Base-by-base conservation (phyloP, 1,140 invertebrate species). In the Zaprionus africanus region DNA sequence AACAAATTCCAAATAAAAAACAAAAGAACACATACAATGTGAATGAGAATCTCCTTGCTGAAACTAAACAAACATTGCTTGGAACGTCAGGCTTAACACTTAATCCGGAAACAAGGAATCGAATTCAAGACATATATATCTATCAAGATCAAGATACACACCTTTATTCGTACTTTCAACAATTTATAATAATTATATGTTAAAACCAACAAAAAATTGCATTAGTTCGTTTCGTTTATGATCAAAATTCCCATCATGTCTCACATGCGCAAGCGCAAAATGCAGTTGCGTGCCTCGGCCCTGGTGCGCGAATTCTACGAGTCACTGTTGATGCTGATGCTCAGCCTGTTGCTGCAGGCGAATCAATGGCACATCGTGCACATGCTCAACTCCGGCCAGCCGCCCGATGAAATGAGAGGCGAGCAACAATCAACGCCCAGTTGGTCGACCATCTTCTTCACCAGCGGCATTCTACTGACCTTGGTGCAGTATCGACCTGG, bases 241-340 rank as follows among this genome's bases (percentile, higher is more conserved):
- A 15, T 17, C 24, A 60, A 73, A 73, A 66, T 67, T 13, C 31
- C 41, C 5, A 28, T 13, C 5, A 76, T 71, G 64, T 19, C 34
- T 15, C 19, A 34, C 19, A 7, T 22, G 28, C 60, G 56, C 17
- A 22, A 63, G 58, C 56, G 60, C 54, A 31, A 19, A 4, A n/a
- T 64, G 54, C 60, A 64, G 26, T 6, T 0, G 36, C 41, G 34
- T 1, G 73, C 67, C 54, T 1, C 1, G 5, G 53, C 53, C 0
- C 26, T 76, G 43, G 73, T 64, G 31, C 73, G 73, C 11, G 73
- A 71, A 1, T 71, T 76, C 6, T 71, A 76, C 13, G 73, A 76
- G 28, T 58, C 73, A 49, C 46, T 64, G 60, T n/a, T 76, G 6
- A 5, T 64, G 60, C 34, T 76, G 26, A 13, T 54, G 2, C 17